phyloP scores from a whole-genome alignment of 92 coral and sea anemone species.

The Phenganax marumi region DNA sequence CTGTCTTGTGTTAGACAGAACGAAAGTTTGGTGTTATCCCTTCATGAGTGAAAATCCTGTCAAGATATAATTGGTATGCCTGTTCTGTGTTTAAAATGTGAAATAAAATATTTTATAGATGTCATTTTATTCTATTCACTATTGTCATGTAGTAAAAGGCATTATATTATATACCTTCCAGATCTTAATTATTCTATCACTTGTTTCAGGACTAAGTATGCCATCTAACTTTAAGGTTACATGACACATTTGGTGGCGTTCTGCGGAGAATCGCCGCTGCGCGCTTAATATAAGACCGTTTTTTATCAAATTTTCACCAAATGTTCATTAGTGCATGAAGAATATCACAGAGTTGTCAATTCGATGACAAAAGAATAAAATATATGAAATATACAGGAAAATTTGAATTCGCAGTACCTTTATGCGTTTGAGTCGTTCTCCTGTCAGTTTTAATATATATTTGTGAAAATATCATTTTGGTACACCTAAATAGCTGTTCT shows the following conservation, averaged over 20 bases:
- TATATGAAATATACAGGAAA: background rate
- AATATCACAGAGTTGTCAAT: background rate
- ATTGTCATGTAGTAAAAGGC: no score
- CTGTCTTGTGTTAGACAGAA: no score
- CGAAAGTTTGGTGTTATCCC: no score
- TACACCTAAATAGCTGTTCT: background rate
- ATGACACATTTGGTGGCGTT: slow-evolving; percentile 3
- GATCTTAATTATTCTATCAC: no score
- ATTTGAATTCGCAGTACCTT: slow-evolving; percentile 3
- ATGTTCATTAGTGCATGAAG: background rate
- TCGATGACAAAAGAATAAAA: background rate
- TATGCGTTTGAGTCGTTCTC: background rate
- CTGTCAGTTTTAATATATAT: slow-evolving; percentile 3
- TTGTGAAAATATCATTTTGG: background rate
- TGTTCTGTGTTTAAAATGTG: no score
- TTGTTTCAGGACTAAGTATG: no score
- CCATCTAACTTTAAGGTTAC: background rate
- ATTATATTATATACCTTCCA: no score
- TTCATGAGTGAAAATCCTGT: no score
- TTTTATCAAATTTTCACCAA: slow-evolving; percentile 4
- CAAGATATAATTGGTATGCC: no score
- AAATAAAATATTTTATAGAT: no score
- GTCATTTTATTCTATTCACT: no score
- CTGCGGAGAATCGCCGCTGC: slow-evolving; percentile 4
- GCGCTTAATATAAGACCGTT: slow-evolving; percentile 1